Conservation (phyloP, 2,888 invertebrate genomes). For the Acronicta psi region DNA sequence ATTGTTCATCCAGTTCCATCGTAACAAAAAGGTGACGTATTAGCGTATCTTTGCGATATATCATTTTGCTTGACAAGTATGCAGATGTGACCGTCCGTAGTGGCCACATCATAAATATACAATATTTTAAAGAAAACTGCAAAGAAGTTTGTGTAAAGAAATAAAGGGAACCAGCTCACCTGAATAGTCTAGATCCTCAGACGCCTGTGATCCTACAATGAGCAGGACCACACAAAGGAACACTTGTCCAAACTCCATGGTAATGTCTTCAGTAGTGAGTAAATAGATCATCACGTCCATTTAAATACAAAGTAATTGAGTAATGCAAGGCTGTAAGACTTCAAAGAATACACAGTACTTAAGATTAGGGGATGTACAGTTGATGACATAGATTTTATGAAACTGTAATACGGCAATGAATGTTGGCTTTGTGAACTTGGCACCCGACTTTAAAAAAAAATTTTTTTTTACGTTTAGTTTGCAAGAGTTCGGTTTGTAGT, state of each 20-base stretch:
- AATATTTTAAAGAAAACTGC: background rate
- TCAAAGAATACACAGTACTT: background rate
- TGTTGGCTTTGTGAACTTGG: too few species aligned
- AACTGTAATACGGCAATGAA: background rate
- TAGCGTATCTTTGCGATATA: constrained; percentile 48
- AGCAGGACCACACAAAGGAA: constrained; percentile 21
- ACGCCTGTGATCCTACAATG: constrained; percentile 2
- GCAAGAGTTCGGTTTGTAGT: too few species aligned
- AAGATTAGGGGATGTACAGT: background rate
- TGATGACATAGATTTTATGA: background rate
- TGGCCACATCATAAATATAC: background rate
- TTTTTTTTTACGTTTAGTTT: too few species aligned
- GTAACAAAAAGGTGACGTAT: constrained; percentile 48
- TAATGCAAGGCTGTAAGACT: background rate
- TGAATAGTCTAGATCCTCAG: background rate
- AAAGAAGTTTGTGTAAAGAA: background rate
- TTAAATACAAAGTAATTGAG: background rate
- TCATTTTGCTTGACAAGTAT: constrained; percentile 51
- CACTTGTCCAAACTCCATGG: constrained; percentile 16
- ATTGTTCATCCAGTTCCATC: constrained; percentile 47
- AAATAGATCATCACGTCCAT: background rate
- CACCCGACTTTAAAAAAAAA: too few species aligned
- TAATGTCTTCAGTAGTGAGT: constrained; percentile 14
- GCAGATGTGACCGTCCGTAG: constrained; percentile 47
- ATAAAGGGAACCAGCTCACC: constrained; percentile 18